Percentiles rank a stretch among this genome's conserved stretches.
phyloP scores from a whole-genome alignment of 2,888 invertebrate species.

The Dryococelus australis region DNA sequence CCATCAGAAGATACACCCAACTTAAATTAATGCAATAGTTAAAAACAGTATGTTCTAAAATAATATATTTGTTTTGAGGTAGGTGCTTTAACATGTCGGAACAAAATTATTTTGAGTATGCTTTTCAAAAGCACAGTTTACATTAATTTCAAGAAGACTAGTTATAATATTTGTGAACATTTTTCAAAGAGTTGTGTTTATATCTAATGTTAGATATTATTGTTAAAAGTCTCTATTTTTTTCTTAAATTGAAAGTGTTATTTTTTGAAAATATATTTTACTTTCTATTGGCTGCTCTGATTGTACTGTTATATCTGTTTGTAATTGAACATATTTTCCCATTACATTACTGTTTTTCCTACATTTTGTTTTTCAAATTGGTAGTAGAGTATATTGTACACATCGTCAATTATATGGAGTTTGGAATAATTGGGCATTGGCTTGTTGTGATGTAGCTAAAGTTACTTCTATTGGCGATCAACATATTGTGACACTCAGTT shows the following conservation, averaged over 20 bases:
- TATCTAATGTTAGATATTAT: not conserved
- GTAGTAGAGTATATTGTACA: no score
- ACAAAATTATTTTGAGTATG: not conserved
- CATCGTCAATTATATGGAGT: no score
- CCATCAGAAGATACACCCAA: slow-evolving; percentile 37
- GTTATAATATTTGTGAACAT: not conserved
- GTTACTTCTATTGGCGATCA: no score
- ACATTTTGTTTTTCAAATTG: no score
- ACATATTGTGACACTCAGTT: no score
- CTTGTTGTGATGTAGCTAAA: no score
- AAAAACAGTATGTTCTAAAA: no score
- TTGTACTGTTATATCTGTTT: no score
- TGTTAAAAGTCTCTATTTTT: not conserved
- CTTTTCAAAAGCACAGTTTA: not conserved
- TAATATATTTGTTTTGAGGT: not conserved
- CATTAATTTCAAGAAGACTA: not conserved
- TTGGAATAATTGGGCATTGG: no score
- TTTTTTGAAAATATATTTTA: not conserved
- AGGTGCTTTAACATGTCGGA: not conserved
- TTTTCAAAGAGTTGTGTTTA: no score
- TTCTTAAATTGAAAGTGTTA: not conserved
- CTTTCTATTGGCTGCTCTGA: not conserved
- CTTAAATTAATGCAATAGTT: not conserved
- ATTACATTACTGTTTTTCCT: no score
- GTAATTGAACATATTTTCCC: no score